Percentiles rank a stretch among this genome's conserved stretches.
These are phyloP conservation scores for Neopipo cinnamomea DNA, from an alignment of 2,113 vertebrate genomes.

Conservation along the genomic window DNA sequence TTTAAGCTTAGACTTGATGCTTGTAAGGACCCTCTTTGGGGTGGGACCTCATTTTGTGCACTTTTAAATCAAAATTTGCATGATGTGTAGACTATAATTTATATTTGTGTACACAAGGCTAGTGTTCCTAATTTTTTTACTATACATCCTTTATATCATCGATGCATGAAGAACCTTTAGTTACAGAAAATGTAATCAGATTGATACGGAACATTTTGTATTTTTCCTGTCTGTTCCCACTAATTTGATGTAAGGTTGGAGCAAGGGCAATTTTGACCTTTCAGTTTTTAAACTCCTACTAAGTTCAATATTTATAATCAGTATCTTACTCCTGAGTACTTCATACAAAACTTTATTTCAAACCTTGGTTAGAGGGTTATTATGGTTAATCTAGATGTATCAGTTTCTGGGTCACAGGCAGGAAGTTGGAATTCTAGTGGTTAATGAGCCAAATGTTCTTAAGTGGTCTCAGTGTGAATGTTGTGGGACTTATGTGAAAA, in stretches of 20 bases:
- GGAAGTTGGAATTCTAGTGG: not conserved
- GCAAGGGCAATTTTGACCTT: not conserved
- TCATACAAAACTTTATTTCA: not conserved
- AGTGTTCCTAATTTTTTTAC: not conserved
- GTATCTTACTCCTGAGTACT: not conserved
- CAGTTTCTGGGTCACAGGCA: not conserved
- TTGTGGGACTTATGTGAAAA: not conserved
- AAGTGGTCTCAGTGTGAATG: not conserved
- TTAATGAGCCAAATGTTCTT: not conserved
- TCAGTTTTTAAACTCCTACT: not conserved
- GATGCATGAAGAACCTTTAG: not conserved
- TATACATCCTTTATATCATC: not conserved
- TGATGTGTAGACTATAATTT: not conserved
- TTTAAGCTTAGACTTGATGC: not conserved
- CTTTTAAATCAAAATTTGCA: not conserved
- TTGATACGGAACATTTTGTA: not conserved
- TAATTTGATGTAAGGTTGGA: not conserved
- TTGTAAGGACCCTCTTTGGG: not conserved
- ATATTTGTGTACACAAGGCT: not conserved
- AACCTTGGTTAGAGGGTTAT: not conserved
- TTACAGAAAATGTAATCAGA: not conserved
- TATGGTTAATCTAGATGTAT: not conserved
- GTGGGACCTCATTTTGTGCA: not conserved
- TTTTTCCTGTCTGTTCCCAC: not conserved
- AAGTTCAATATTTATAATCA: not conserved